Conservation (phyloP, 2,113 vertebrate genomes). For the Calonectris borealis region DNA sequence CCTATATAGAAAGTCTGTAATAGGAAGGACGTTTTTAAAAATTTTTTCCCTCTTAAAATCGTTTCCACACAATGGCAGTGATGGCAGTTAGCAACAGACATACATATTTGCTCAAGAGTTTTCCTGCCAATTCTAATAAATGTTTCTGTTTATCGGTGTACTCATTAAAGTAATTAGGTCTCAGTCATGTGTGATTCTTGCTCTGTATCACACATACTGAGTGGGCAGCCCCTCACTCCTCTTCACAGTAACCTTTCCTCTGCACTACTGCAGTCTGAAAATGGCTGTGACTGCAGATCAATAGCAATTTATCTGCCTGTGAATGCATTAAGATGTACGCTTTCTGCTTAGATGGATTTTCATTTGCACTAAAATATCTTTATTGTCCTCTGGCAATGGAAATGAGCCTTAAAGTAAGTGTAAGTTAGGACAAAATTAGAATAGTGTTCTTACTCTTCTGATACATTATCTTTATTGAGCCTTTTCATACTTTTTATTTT, state of each 20-base stretch:
- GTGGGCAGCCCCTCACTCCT: background rate
- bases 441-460: background rate
- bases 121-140: constrained; percentile 11
- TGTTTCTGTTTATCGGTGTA: background rate
- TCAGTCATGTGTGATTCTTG: background rate
- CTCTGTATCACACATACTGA: background rate
- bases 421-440: background rate
- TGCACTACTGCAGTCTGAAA: background rate
- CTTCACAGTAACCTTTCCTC: background rate
- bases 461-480: background rate
- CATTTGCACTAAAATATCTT: constrained; percentile 19
- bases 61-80: background rate
- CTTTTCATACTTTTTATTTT: background rate
- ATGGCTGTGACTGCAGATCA: constrained; percentile 8
- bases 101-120: background rate
- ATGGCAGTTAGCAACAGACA: background rate
- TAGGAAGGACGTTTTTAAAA: background rate
- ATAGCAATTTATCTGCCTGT: background rate
- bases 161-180: background rate
- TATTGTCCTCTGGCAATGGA: constrained; percentile 13
- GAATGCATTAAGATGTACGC: background rate
- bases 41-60: background rate
- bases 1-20: background rate
- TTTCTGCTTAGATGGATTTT: background rate
- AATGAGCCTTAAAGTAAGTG: background rate